These are phyloP conservation scores for Microtus richardsoni DNA, from an alignment of 2,113 vertebrate species.

Conservation along the genomic window DNA sequence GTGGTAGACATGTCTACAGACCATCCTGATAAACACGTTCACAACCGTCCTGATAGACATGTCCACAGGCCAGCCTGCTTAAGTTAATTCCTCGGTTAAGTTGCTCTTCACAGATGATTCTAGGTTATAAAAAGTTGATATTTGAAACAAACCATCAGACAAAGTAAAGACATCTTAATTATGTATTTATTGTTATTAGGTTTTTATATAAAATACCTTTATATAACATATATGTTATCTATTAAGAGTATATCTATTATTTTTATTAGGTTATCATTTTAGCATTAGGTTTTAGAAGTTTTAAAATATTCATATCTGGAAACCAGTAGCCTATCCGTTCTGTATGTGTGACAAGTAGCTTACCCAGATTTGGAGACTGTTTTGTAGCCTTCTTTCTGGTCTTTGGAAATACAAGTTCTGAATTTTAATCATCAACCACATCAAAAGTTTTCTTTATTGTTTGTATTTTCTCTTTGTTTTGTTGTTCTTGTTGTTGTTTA, in stretches of 20 bases:
- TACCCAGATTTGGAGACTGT: background rate
- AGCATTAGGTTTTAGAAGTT: conserved; percentile 11
- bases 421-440: background rate
- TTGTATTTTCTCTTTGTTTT: background rate
- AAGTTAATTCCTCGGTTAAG: too few species aligned
- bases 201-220: too few species aligned
- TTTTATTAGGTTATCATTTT: background rate
- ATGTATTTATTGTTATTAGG: too few species aligned
- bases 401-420: conserved; percentile 23
- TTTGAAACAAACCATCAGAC: too few species aligned
- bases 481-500: background rate
- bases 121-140: too few species aligned
- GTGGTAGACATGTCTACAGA: too few species aligned
- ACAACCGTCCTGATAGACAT: too few species aligned
- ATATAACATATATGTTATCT: background rate
- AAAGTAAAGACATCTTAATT: too few species aligned
- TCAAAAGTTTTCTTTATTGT: background rate
- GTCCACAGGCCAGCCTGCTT: too few species aligned
- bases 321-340: background rate
- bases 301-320: background rate
- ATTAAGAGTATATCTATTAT: too few species aligned
- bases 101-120: too few species aligned
- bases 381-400: background rate
- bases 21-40: too few species aligned
- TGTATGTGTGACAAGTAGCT: background rate